phyloP scores from a whole-genome alignment of 2,888 invertebrate species.

The Furcula furcula region DNA sequence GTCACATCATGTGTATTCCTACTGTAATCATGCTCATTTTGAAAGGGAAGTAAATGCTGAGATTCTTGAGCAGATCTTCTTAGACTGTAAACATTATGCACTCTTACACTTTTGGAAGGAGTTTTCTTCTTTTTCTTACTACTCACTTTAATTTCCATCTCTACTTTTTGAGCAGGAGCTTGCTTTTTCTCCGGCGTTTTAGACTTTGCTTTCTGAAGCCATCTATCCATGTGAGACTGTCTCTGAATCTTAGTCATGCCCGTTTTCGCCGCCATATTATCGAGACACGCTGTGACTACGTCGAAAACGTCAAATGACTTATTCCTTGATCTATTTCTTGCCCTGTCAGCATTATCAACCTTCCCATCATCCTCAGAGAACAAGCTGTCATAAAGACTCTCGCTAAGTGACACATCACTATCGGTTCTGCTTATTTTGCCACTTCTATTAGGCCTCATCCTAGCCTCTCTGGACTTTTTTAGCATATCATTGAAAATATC shows the following conservation, averaged over 20 bases:
- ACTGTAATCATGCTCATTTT: slow-evolving; percentile 52
- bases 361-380: slow-evolving; percentile 68
- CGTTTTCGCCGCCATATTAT: slow-evolving; percentile 75
- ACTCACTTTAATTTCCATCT: slow-evolving; percentile 20
- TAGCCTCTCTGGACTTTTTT: slow-evolving; percentile 39
- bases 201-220: slow-evolving; percentile 76
- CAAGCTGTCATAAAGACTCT: slow-evolving; percentile 70
- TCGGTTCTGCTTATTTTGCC: slow-evolving; percentile 60
- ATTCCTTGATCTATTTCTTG: slow-evolving; percentile 48
- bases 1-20: slow-evolving; percentile 9
- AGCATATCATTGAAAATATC: slow-evolving; percentile 72
- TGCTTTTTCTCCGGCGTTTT: slow-evolving; percentile 71
- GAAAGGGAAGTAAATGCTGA: slow-evolving; percentile 35
- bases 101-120: slow-evolving; percentile 23
- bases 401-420: slow-evolving; percentile 72
- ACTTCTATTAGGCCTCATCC: slow-evolving; percentile 47
- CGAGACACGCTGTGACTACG: slow-evolving; percentile 72
- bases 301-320: slow-evolving; percentile 70
- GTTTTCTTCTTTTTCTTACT: slow-evolving; percentile 38
- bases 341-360: slow-evolving; percentile 47
- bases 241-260: slow-evolving; percentile 73
- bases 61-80: slow-evolving; percentile 48
- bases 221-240: slow-evolving; percentile 77
- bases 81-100: slow-evolving; percentile 41
- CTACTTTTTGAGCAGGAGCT: slow-evolving; percentile 14